Base-by-base conservation (phyloP, 1,140 invertebrate species). In the Cydia splendana region DNA sequence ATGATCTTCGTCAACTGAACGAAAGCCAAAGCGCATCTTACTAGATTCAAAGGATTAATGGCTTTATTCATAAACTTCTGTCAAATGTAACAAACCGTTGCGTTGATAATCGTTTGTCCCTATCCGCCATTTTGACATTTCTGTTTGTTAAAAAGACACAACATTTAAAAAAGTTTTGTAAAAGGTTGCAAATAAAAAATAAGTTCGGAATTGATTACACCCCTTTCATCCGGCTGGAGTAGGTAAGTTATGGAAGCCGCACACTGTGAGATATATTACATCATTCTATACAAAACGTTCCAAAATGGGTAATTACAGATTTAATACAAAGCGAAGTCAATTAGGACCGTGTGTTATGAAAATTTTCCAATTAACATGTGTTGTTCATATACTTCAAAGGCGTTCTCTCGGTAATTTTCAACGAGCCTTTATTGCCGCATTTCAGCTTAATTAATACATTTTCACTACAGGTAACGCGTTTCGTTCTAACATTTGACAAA, bases 371-470 rank as follows among this genome's bases (percentile, higher is more conserved):
- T 82, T 75, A 82, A 78, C 79, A 77, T 80, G 45, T 82, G 81
- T 81, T 77, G 81, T 82, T 76, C 76, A 80, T 80, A 75, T 77
- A 78, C 77, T 79, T 79, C 79, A 82, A 80, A 80, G 77, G 79
- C 65, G 53, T 71, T 67, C 76, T 71, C 76, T 75, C 30, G 30
- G 45, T 69, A 73, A 74, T 71, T 77, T 82, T 76, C 74, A 28
- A 65, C 69, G 53, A 76, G 73, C 75, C 79, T 79, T 82, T 80
- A 82, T 83, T 28, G 74, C 77, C 77, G 71, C 62, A 78, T 80
- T 80, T 80, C 80, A 65, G 77, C 65, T 79, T 80, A 81, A 81
- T 83, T 83, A 83, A 83, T 83, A 78, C 77, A 81, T 79, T 80
- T 81, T 78, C 78, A 76, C 65, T 77, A 77, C 77, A 76, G 65